Evolutionary conservation across 35 echinoderm and acorn worm genomes (phyloP).

Genomic region (Stichopus chloronotus): DNA sequence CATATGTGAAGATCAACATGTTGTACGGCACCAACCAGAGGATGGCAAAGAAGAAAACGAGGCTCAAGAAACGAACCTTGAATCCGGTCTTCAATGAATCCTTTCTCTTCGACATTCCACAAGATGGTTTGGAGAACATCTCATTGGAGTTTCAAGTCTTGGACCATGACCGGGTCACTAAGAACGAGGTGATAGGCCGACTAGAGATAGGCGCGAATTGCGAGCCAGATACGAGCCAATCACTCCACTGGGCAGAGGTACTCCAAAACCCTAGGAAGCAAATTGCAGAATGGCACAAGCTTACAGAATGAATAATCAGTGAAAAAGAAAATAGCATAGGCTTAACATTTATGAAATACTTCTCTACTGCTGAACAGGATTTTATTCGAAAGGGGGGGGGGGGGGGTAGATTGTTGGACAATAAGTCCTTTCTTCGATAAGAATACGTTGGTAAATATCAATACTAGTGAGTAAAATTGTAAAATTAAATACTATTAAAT

Average conservation of each 20-base stretch:
- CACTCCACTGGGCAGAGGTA: slow-evolving; percentile 93
- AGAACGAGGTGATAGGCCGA: slow-evolving; percentile 98
- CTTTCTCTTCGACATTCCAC: slow-evolving; percentile 96
- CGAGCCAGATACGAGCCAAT: slow-evolving; percentile 59
- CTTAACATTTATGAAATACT: too few relatives aligned
- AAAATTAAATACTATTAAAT: too few relatives aligned
- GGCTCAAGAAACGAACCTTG: slow-evolving; percentile 92
- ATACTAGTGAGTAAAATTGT: too few relatives aligned
- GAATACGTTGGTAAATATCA: too few relatives aligned
- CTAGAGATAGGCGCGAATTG: slow-evolving; percentile 69
- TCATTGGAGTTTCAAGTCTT: slow-evolving; percentile 94
- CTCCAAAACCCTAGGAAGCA: slow-evolving; percentile 93
- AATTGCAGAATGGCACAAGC: slow-evolving; percentile 97
- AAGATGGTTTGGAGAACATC: slow-evolving; percentile 89
- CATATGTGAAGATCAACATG: slow-evolving; percentile 97
- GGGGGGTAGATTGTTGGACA: too few relatives aligned
- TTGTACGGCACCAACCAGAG: slow-evolving; percentile 80
- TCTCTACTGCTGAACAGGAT: too few relatives aligned
- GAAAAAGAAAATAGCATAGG: too few relatives aligned
- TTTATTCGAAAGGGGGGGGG: too few relatives aligned
- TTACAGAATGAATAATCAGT: slow-evolving; percentile 63
- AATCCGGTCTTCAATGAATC: slow-evolving; percentile 99
- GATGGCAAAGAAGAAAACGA: slow-evolving; percentile 94
- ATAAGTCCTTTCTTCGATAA: too few relatives aligned
- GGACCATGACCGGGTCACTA: slow-evolving; percentile 96